phyloP scores from a whole-genome alignment of 2,113 vertebrate species.

The Cottus gobio region DNA sequence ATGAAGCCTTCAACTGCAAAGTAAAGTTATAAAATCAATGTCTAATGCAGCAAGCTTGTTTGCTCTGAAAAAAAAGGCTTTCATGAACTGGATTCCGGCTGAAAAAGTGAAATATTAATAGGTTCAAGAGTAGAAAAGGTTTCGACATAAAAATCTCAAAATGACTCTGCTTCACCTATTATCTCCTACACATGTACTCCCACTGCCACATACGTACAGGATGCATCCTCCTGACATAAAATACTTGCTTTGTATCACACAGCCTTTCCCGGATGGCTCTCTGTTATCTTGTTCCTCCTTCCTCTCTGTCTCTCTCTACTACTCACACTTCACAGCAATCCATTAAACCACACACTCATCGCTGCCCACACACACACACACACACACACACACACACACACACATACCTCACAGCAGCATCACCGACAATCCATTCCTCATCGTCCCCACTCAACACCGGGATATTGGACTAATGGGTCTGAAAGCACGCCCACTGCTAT shows the following conservation, averaged over 20 bases:
- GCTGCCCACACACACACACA: slow-evolving; percentile 31
- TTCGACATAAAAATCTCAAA: neutral
- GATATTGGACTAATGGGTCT: slow-evolving; percentile 69
- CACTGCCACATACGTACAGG: neutral
- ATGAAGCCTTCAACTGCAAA: neutral
- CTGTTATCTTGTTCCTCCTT: slow-evolving; percentile 41
- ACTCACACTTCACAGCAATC: slow-evolving; percentile 45
- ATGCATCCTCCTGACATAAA: neutral
- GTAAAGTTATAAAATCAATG: neutral
- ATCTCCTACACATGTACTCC: neutral
- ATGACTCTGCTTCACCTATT: neutral
- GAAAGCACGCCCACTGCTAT: slow-evolving; percentile 59
- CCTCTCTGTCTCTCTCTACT: slow-evolving; percentile 6
- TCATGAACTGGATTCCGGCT: neutral
- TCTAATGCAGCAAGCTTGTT: too few relatives aligned
- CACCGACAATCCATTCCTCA: slow-evolving; percentile 61
- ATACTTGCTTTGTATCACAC: slow-evolving; percentile 11
- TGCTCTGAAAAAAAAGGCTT: neutral
- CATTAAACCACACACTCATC: slow-evolving; percentile 62
- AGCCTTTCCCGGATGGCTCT: slow-evolving; percentile 7
- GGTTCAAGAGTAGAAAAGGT: neutral
- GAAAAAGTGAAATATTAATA: neutral
- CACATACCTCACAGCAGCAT: slow-evolving; percentile 29
- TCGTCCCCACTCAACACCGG: slow-evolving; percentile 57
- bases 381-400: slow-evolving; percentile 36